Evolutionary conservation across 2,888 invertebrate species (phyloP), one percentile per base, ranked within the genome.

Genomic region (Stenodera caucasica): DNA sequence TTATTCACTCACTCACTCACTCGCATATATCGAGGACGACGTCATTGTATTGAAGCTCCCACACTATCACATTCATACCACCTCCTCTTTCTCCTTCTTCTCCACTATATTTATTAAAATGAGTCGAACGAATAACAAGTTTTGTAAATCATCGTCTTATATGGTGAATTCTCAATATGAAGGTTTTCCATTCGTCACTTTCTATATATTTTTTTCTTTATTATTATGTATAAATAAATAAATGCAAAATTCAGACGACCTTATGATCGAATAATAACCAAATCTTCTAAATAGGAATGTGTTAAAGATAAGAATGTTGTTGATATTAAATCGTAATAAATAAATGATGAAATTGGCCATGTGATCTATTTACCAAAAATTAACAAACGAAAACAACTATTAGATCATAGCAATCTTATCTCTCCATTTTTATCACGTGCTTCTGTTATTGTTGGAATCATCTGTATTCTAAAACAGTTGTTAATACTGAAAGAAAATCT

Each of bases 121-220:
- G n/a, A n/a, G 65, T 65, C 68, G 70, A 71, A 72, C 72, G 73
- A 76, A 69, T 57, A 65, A 65, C 67, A 65, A 58, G 63, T 60
- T 73, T 66, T 63, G 61, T 66, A 67, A 70, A 75, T 75, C 72
- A 74, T 77, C 67, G 74, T 75, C 78, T 71, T 76, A 76, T 77
- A 77, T 74, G 77, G 77, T 45, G 23, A 45, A 64, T 37, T 62
- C 70, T 71, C 26, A 40, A 11, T 70, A 68, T 67, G 68, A 70
- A 69, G 71, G 55, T 63, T 66, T 56, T 63, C 61, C 70, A 72
- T 74, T 74, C 72, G 75, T 72, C 74, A 74, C 74, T 74, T 64
- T 61, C 64, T 59, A 33, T 37, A 40, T 15, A 7, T 32, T 21
- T 11, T 2, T 21, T 30, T 30, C 30, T 6, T 9, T 30, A 7